Percentiles rank a stretch among this genome's conserved stretches.
phyloP scores from a whole-genome alignment of 2,797 vertebrate species.

The Myiotriccus ornatus region DNA sequence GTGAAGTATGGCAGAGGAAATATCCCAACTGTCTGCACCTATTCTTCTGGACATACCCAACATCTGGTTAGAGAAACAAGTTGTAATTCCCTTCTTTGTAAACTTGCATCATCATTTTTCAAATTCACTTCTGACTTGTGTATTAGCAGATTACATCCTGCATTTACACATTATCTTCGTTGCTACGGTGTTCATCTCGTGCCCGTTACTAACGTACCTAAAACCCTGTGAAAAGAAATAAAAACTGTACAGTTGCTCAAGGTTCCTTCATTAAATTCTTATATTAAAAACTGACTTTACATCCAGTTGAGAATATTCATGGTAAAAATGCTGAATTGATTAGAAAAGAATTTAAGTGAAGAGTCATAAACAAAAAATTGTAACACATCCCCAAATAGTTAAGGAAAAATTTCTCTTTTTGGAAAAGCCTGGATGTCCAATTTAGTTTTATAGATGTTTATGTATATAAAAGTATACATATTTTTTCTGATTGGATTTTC shows the following conservation, averaged over 20 bases:
- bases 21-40: not conserved
- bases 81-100: not conserved
- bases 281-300: not conserved
- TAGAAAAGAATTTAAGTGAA: not conserved
- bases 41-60: not conserved
- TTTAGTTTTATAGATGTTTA: not conserved
- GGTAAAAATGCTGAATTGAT: not conserved
- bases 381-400: not conserved
- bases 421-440: not conserved
- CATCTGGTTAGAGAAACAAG: not conserved
- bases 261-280: not conserved
- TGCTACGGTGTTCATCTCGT: not conserved
- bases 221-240: not conserved
- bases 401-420: not conserved
- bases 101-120: not conserved
- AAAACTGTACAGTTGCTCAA: not conserved
- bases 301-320: not conserved
- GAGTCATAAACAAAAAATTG: not conserved
- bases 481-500: not conserved
- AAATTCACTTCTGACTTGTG: not conserved
- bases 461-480: not conserved
- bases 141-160: not conserved
- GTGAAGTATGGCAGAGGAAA: not conserved
- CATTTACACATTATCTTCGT: not conserved
- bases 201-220: not conserved